Evolutionary conservation across 2,113 vertebrate genomes (phyloP).

Genomic region (Holacanthus passer): DNA sequence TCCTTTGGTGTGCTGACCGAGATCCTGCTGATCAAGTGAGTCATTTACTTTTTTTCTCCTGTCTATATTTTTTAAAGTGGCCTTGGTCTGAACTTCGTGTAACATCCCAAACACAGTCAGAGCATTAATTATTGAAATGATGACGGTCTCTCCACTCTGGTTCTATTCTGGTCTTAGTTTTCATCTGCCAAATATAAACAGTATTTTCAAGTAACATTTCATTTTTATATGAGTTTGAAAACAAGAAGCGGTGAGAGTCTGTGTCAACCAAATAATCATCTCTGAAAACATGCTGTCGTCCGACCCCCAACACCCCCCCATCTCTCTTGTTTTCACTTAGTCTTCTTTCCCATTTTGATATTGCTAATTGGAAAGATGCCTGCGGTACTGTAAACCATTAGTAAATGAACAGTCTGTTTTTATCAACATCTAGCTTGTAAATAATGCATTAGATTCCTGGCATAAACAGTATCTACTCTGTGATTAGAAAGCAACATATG

Average conservation of each 20-base stretch:
- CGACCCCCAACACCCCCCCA: slow-evolving; percentile 27
- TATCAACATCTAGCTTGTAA: slow-evolving; percentile 98
- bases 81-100: slow-evolving; percentile 32
- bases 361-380: slow-evolving; percentile 93
- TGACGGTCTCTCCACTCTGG: not conserved
- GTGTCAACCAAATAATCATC: slow-evolving; percentile 53
- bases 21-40: slow-evolving; percentile 79
- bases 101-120: slow-evolving; percentile 9
- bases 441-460: slow-evolving; percentile 97
- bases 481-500: slow-evolving; percentile 70
- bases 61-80: slow-evolving; percentile 14
- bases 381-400: slow-evolving; percentile 95
- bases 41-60: slow-evolving; percentile 53
- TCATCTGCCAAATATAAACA: slow-evolving; percentile 40
- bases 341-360: slow-evolving; percentile 89
- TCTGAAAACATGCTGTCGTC: slow-evolving; percentile 59
- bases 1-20: slow-evolving; percentile 63
- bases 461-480: slow-evolving; percentile 84
- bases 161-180: slow-evolving; percentile 15
- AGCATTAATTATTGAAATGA: slow-evolving; percentile 30
- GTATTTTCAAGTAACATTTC: slow-evolving; percentile 63
- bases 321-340: slow-evolving; percentile 55
- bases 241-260: slow-evolving; percentile 23
- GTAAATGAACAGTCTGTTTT: slow-evolving; percentile 98
- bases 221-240: slow-evolving; percentile 56